Conservation (phyloP, 2,888 invertebrate species). For the Rotaria magnacalcarata region DNA sequence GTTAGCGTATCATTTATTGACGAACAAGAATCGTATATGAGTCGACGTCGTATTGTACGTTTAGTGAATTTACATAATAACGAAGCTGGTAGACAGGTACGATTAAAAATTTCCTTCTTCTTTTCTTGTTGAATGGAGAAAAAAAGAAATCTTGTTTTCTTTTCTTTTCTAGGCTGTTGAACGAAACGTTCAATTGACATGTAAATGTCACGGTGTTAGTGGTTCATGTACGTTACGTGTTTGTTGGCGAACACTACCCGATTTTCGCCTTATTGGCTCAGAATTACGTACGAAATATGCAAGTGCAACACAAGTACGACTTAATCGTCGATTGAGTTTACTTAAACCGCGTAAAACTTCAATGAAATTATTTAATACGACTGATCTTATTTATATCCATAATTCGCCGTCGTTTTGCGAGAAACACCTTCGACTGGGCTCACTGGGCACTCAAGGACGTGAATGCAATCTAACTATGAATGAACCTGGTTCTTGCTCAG, state of each 20-base stretch:
- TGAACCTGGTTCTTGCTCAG: constrained; percentile 78
- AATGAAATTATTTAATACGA: constrained; percentile 61
- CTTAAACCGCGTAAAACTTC: constrained; percentile 49
- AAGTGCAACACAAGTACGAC: constrained; percentile 41
- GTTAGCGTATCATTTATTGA: constrained; percentile 90
- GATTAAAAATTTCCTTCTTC: not conserved
- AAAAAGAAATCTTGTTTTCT: not conserved
- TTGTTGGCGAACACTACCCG: constrained; percentile 59
- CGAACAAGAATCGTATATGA: constrained; percentile 78
- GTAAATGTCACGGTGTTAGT: constrained; percentile 62
- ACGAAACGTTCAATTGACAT: constrained; percentile 55
- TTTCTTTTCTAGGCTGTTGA: constrained; percentile 55
- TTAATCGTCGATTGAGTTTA: constrained; percentile 1
- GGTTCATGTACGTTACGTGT: constrained; percentile 60
- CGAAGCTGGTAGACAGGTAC: constrained; percentile 58
- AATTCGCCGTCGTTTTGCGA: constrained; percentile 88
- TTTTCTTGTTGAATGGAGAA: not conserved
- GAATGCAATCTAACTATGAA: constrained; percentile 77
- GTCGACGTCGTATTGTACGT: constrained; percentile 51
- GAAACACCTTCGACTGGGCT: constrained; percentile 74
- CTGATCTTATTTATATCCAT: constrained; percentile 81
- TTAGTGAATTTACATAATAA: constrained; percentile 59
- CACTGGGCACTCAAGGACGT: constrained; percentile 76
- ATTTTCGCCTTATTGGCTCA: constrained; percentile 57
- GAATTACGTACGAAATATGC: constrained; percentile 41